Percentiles rank a stretch among this genome's conserved stretches.
Conservation (phyloP, 2,113 vertebrate genomes). For the Turnix velox region DNA sequence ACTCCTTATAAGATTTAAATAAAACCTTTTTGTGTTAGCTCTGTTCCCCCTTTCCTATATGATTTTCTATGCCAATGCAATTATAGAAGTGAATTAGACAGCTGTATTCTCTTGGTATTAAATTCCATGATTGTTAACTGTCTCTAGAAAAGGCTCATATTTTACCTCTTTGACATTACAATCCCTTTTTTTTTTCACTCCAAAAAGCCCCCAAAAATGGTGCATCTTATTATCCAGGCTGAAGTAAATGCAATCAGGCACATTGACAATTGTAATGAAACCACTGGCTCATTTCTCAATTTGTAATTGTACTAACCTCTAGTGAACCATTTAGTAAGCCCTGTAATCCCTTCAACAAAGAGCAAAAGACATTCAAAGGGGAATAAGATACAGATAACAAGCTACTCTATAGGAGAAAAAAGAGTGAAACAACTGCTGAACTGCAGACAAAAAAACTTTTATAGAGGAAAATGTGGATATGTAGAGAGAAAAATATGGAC, state of each 20-base stretch:
- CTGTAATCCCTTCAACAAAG: not conserved
- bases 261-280: not conserved
- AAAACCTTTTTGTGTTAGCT: not conserved
- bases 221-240: not conserved
- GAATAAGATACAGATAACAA: not conserved
- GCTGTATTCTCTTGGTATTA: not conserved
- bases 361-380: not conserved
- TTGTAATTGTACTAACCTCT: not conserved
- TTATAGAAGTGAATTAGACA: not conserved
- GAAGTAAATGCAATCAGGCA: not conserved
- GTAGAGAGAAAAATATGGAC: not conserved
- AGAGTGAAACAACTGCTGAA: not conserved
- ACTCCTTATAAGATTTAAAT: not conserved
- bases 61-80: not conserved
- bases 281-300: not conserved
- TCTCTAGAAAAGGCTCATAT: not conserved
- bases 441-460: not conserved
- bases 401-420: not conserved
- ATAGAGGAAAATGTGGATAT: not conserved
- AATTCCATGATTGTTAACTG: not conserved
- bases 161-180: not conserved
- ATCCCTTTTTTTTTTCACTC: not conserved
- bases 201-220: rapidly evolving
- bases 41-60: rapidly evolving
- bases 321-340: not conserved